These are phyloP conservation scores for Crotalus viridis DNA, from an alignment of 2,113 vertebrate species.

Conservation along the genomic window DNA sequence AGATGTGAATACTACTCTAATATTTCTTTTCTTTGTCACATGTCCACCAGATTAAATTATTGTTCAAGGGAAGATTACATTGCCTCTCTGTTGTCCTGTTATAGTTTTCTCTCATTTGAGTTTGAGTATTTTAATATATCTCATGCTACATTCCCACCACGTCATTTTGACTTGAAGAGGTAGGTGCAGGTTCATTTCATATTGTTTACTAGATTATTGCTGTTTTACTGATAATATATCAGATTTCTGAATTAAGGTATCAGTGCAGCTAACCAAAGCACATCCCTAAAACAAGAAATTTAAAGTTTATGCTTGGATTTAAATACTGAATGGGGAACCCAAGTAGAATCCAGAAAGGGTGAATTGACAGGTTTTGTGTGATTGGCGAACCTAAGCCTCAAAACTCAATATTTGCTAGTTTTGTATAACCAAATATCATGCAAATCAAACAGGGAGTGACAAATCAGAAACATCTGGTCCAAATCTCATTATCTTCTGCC, in stretches of 20 bases:
- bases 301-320: not conserved
- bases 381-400: not conserved
- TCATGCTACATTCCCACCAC: not conserved
- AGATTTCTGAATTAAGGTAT: not conserved
- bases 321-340: conserved; percentile 2
- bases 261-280: not conserved
- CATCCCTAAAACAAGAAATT: not conserved
- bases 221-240: not conserved
- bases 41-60: not conserved
- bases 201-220: not conserved
- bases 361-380: not conserved
- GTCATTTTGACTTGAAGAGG: not conserved
- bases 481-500: not conserved
- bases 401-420: not conserved
- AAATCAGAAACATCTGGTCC: not conserved
- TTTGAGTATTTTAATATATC: not conserved
- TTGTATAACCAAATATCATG: not conserved
- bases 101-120: not conserved
- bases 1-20: not conserved
- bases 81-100: conserved; percentile 3
- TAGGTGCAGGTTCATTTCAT: not conserved
- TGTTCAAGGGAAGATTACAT: not conserved
- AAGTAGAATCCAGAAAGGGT: not conserved
- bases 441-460: not conserved
- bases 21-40: not conserved